These are phyloP conservation scores for Siderastrea siderea DNA, from an alignment of 92 coral and sea anemone genomes.

Conservation along the genomic window DNA sequence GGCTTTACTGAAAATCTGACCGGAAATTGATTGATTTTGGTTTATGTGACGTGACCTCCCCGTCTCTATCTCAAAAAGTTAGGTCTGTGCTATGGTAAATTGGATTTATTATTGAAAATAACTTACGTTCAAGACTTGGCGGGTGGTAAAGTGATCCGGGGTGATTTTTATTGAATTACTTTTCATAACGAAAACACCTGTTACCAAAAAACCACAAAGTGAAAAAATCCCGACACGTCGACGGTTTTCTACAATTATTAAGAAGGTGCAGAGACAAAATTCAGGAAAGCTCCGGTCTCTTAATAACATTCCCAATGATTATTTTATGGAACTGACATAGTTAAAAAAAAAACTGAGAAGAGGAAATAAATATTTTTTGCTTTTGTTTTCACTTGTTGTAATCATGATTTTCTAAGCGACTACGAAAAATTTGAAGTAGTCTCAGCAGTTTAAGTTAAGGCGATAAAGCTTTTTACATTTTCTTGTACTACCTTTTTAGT, in stretches of 20 bases:
- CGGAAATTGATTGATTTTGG: neutral
- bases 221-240: conserved; percentile 27
- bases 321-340: neutral
- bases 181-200: conserved; percentile 34
- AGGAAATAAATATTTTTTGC: neutral
- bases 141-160: conserved; percentile 46
- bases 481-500: no score
- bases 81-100: conserved; percentile 5
- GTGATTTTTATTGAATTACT: conserved; percentile 38
- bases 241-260: neutral
- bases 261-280: no score
- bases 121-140: conserved; percentile 27
- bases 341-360: neutral
- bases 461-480: no score
- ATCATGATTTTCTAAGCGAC: no score
- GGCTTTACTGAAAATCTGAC: neutral
- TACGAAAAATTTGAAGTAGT: neutral
- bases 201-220: conserved; percentile 20
- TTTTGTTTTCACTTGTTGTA: neutral
- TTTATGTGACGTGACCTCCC: neutral
- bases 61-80: conserved; percentile 4
- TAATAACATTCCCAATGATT: neutral
- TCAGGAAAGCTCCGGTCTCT: no score
- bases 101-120: conserved; percentile 28
- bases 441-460: no score